Base-by-base conservation (phyloP, 2,113 vertebrate genomes). In the Rhadina sibilatrix region DNA sequence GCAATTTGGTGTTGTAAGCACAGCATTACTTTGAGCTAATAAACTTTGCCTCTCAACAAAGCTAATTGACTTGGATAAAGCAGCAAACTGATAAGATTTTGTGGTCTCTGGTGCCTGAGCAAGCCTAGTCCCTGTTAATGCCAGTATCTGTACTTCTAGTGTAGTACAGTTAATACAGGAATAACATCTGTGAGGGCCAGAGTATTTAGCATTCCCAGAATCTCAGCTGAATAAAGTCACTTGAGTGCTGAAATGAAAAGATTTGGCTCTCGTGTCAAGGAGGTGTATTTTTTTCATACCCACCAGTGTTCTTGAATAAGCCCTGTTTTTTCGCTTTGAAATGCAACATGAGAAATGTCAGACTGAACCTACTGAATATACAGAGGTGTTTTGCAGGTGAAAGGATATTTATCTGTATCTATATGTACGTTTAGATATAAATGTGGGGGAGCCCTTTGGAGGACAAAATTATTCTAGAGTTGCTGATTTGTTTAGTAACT, bases 41-140 rank as follows among this genome's bases (percentile, higher is more conserved):
- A 72, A 83, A 82, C 53, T 88, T 71, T 83, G 59, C 54, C n/a
- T 83, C 31, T 90, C 5, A 6, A 28, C 28, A 77, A 82, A 88
- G 57, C 66, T 83, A 83, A 92, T 85, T 90, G 66, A 46, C 40
- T 96, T 35, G 46, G 71, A 88, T 49, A 94, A 78, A 92, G 57
- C 54, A 61, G 15, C 0, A 0, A 50, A 27, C 18, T 60, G 82
- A 71, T 84, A 78, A 85, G 35, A 25, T 81, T 92, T 90, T 25
- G 3, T n/a, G 13, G 63, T 76, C 53, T 56, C 70, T 83, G 70
- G 28, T 76, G 63, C 44, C 71, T 83, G 66, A 61, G 83, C 40
- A 66, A 79, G 23, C 46, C n/a, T 83, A 37, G 57, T 44, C 46
- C 17, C 44, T 21, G 19, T 53, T 86, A 54, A 60, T 33, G 25